Percentiles rank a stretch among this genome's conserved stretches.
phyloP scores from a whole-genome alignment of 2,113 vertebrate genomes.

The Polypterus senegalus region DNA sequence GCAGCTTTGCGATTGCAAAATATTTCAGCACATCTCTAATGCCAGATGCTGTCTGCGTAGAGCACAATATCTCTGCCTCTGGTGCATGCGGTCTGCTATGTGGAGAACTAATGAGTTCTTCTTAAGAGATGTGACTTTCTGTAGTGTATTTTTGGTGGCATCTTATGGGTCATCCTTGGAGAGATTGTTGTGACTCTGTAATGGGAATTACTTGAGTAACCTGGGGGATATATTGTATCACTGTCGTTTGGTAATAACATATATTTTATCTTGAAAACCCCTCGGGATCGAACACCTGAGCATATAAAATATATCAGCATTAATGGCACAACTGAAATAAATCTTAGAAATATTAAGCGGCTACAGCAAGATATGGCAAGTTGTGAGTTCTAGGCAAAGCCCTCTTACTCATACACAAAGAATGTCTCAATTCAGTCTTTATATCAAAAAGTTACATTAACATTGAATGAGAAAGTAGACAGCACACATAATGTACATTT shows the following conservation, averaged over 20 bases:
- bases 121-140: slow-evolving; percentile 18
- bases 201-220: slow-evolving; percentile 47
- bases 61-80: not conserved
- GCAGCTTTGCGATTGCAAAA: no score
- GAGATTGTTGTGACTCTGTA: slow-evolving; percentile 40
- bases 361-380: slow-evolving; percentile 39
- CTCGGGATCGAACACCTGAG: slow-evolving; percentile 42
- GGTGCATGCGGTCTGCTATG: not conserved
- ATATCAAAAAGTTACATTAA: no score
- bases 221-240: slow-evolving; percentile 49
- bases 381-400: slow-evolving; percentile 42
- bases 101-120: slow-evolving; percentile 36
- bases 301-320: slow-evolving; percentile 52
- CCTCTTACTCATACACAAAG: slow-evolving; percentile 42
- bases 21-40: no score
- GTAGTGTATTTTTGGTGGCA: slow-evolving; percentile 1
- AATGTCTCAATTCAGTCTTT: slow-evolving; percentile 30
- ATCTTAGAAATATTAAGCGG: slow-evolving; percentile 49
- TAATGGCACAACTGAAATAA: slow-evolving; percentile 55
- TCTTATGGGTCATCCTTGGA: slow-evolving; percentile 17
- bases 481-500: no score
- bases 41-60: not conserved
- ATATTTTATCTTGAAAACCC: slow-evolving; percentile 53
- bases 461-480: no score
- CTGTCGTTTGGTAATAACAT: slow-evolving; percentile 58